Conservation (phyloP, 2,888 invertebrate genomes). For the Epistrophe grossulariae region DNA sequence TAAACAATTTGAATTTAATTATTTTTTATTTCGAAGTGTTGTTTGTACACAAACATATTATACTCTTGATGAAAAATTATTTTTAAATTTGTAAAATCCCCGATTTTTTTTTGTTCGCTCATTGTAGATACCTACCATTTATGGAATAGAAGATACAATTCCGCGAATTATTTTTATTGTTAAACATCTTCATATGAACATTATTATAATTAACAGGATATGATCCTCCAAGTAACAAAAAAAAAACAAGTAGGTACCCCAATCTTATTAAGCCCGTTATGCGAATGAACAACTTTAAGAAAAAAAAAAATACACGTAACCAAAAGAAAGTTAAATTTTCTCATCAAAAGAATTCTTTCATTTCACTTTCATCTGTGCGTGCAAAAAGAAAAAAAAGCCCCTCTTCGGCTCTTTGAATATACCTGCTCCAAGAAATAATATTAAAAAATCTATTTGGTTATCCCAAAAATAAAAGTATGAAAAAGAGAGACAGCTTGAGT, state of each 20-base stretch:
- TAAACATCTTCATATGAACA: not conserved
- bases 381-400: slow-evolving; percentile 27
- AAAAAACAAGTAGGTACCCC: slow-evolving; percentile 9
- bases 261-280: slow-evolving; percentile 28
- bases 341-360: slow-evolving; percentile 49
- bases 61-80: too few species aligned
- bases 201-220: slow-evolving; percentile 37
- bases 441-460: slow-evolving; percentile 22
- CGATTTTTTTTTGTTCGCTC: not conserved
- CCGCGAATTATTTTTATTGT: slow-evolving; percentile 4
- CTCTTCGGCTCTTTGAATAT: slow-evolving; percentile 15
- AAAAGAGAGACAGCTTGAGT: slow-evolving; percentile 7
- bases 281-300: not conserved
- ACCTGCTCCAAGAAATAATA: slow-evolving; percentile 11
- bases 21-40: too few species aligned
- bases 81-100: not conserved
- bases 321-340: slow-evolving; percentile 65
- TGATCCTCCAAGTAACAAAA: not conserved
- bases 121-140: not conserved
- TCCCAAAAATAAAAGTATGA: slow-evolving; percentile 50
- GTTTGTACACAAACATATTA: too few species aligned
- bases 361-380: slow-evolving; percentile 67
- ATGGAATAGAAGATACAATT: not conserved
- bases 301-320: slow-evolving; percentile 41
- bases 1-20: too few species aligned